phyloP scores from a whole-genome alignment of 2,888 invertebrate species.

The Gari tellinella region DNA sequence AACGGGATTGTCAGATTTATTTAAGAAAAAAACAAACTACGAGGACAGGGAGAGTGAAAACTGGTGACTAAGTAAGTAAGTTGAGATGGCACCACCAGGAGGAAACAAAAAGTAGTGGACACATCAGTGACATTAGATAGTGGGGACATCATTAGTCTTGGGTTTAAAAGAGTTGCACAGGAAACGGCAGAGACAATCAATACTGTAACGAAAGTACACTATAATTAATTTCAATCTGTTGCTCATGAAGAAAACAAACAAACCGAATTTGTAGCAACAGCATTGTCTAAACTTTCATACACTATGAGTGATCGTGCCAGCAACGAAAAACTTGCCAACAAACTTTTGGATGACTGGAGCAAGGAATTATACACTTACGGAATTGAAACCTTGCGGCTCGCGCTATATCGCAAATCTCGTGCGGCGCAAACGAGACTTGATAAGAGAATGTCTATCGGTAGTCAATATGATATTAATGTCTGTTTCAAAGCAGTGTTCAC shows the following conservation, averaged over 20 bases:
- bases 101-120: slow-evolving; percentile 49
- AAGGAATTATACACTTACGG: background rate
- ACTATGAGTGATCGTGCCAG: slow-evolving; percentile 30
- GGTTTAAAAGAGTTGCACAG: slow-evolving; percentile 22
- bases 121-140: slow-evolving; percentile 37
- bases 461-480: no score
- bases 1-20: no score
- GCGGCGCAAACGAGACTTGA: no score
- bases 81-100: slow-evolving; percentile 39
- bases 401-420: no score
- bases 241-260: no score
- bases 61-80: no score
- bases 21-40: no score
- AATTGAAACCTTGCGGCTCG: no score
- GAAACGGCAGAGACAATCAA: slow-evolving; percentile 34
- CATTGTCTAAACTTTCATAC: slow-evolving; percentile 16
- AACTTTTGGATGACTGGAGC: slow-evolving; percentile 15
- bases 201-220: slow-evolving; percentile 23
- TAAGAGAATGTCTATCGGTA: no score
- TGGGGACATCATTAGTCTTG: slow-evolving; percentile 39
- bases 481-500: no score
- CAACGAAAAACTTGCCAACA: slow-evolving; percentile 18
- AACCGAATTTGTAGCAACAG: no score
- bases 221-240: slow-evolving; percentile 11
- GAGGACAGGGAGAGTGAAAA: no score